A percentile compares a stretch with the other conserved stretches of the same genome.
Evolutionary conservation across 1,140 invertebrate genomes (phyloP).

Genomic region (Drosophila biarmipes): DNA sequence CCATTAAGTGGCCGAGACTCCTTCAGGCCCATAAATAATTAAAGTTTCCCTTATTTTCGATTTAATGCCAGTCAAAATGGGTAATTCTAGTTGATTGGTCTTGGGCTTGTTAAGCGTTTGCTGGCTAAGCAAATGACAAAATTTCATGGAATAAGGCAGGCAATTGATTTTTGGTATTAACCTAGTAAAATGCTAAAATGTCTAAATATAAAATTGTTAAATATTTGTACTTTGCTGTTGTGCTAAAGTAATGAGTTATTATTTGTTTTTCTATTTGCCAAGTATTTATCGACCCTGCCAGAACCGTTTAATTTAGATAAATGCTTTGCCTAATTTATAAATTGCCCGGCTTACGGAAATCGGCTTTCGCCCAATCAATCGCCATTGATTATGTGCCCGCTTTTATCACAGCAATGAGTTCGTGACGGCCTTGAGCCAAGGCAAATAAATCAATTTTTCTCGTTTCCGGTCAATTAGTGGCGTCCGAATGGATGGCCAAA

Average conservation of each 20-base stretch:
- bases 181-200: too few species aligned
- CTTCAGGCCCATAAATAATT: conserved; percentile 37
- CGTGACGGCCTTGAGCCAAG: conserved; percentile 31
- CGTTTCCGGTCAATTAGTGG: conserved; percentile 67
- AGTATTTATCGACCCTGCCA: conserved; percentile 5
- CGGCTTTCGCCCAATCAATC: conserved; percentile 39
- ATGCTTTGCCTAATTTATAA: conserved; percentile 33
- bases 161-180: not conserved
- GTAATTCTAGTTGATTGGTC: conserved; percentile 1
- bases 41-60: conserved; percentile 25
- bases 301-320: conserved; percentile 42
- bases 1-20: conserved; percentile 45
- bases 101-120: not conserved
- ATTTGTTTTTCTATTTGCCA: not conserved
- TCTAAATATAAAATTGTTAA: too few species aligned
- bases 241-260: too few species aligned
- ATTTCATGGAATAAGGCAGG: not conserved
- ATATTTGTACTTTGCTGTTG: too few species aligned
- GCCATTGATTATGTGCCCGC: conserved; percentile 40
- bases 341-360: conserved; percentile 32
- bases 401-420: conserved; percentile 31
- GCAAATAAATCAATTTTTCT: conserved; percentile 67
- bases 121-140: conserved; percentile 5
- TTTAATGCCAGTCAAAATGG: conserved; percentile 24
- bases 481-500: conserved; percentile 41